phyloP scores from a whole-genome alignment of 2,113 vertebrate genomes.

The Phrynosoma platyrhinos region DNA sequence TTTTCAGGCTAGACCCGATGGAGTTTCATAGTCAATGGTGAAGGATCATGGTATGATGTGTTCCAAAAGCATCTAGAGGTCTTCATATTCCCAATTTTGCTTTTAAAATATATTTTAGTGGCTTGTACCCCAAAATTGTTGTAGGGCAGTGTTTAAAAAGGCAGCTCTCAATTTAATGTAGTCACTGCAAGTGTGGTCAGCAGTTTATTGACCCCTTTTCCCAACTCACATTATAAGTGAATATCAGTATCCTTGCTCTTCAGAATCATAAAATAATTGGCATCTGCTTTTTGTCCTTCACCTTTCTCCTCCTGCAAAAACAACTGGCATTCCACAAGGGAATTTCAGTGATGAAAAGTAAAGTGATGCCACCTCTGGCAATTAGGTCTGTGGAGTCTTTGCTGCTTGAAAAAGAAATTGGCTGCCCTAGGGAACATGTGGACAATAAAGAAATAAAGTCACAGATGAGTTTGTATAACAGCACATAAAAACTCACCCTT shows the following conservation, averaged over 20 bases:
- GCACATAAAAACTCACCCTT: conserved; percentile 50
- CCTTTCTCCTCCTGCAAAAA: conserved; percentile 52
- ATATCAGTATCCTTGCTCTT: conserved; percentile 42
- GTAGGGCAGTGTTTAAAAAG: background rate
- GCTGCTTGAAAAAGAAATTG: conserved; percentile 62
- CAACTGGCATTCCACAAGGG: conserved; percentile 57
- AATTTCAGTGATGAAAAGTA: conserved; percentile 55
- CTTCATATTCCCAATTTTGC: no score
- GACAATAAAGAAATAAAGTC: conserved; percentile 55
- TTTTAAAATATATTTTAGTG: no score
- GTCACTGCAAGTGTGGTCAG: conserved; percentile 18
- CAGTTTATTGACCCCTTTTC: conserved; percentile 34
- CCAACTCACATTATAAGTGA: conserved; percentile 48
- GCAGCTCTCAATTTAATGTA: conserved; percentile 20
- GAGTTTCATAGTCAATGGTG: no score
- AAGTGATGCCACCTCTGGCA: conserved; percentile 57
- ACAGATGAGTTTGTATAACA: conserved; percentile 48
- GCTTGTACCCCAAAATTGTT: background rate
- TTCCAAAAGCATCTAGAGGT: no score
- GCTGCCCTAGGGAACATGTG: conserved; percentile 58
- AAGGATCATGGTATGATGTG: no score
- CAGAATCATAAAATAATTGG: conserved; percentile 51
- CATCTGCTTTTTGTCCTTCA: conserved; percentile 60
- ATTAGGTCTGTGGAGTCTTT: conserved; percentile 54
- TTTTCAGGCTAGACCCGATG: no score